These are phyloP conservation scores for Catocala sponsa DNA, from an alignment of 2,888 invertebrate genomes.

Conservation along the genomic window DNA sequence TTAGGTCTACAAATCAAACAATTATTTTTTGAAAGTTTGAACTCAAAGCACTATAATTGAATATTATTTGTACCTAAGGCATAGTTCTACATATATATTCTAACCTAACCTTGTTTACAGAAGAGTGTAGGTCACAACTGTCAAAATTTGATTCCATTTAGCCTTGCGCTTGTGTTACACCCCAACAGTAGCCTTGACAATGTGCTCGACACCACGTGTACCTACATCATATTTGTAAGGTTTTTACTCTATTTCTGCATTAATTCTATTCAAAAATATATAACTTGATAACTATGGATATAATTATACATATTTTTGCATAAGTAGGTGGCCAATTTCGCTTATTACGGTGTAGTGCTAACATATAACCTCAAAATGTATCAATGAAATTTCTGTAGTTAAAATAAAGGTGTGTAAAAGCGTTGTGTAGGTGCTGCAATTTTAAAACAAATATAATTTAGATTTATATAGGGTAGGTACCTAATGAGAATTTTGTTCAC, in stretches of 20 bases:
- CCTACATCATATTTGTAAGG: too few species aligned
- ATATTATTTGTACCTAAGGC: too few species aligned
- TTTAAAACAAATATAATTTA: neutral
- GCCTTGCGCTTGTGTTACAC: neutral
- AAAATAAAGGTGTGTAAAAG: neutral
- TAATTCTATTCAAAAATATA: neutral
- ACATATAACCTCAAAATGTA: slow-evolving; percentile 12
- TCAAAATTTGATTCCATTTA: slow-evolving; percentile 1
- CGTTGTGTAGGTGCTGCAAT: neutral
- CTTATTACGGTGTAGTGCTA: neutral
- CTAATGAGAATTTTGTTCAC: too few species aligned
- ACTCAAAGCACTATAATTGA: too few species aligned
- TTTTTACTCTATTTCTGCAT: neutral
- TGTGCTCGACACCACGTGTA: slow-evolving; percentile 1
- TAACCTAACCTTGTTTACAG: slow-evolving; percentile 1
- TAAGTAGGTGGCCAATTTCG: neutral
- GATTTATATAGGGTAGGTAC: too few species aligned
- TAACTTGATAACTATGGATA: neutral
- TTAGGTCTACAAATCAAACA: too few species aligned
- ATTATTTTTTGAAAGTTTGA: too few species aligned
- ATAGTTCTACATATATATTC: neutral
- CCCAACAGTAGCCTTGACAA: neutral
- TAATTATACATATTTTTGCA: neutral
- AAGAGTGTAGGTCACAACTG: neutral
- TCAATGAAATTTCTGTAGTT: neutral